These are phyloP conservation scores for Lepidurus apus DNA, from an alignment of 1,140 invertebrate species.

Conservation along the genomic window DNA sequence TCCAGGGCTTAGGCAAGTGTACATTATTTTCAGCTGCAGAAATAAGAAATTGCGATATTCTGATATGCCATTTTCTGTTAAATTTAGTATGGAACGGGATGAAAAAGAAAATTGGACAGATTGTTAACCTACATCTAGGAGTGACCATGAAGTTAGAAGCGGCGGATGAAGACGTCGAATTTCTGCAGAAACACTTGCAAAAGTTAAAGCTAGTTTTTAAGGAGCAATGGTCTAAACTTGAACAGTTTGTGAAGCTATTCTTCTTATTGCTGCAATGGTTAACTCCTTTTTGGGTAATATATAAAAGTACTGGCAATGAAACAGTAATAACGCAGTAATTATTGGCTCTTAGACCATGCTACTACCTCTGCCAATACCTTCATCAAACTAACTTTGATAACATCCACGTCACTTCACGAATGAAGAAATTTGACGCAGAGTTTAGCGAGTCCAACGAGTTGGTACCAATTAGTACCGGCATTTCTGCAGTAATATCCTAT, in stretches of 20 bases:
- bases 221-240: neutral
- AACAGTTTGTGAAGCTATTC: neutral
- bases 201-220: neutral
- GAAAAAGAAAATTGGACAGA: neutral
- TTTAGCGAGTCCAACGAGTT: neutral
- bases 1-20: neutral
- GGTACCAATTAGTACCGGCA: neutral
- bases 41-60: neutral
- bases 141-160: neutral
- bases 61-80: neutral
- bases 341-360: neutral
- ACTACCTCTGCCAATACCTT: neutral
- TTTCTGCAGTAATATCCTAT: neutral
- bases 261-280: neutral
- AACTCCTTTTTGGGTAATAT: neutral
- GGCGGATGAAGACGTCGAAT: neutral
- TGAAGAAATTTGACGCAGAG: neutral
- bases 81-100: neutral
- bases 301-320: neutral
- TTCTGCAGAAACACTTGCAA: neutral
- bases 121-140: neutral
- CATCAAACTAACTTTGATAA: neutral
- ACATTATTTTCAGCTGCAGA: neutral
- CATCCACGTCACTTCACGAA: neutral
- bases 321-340: neutral